Base-by-base conservation (phyloP, 2,888 invertebrate species). In the Rapana venosa region DNA sequence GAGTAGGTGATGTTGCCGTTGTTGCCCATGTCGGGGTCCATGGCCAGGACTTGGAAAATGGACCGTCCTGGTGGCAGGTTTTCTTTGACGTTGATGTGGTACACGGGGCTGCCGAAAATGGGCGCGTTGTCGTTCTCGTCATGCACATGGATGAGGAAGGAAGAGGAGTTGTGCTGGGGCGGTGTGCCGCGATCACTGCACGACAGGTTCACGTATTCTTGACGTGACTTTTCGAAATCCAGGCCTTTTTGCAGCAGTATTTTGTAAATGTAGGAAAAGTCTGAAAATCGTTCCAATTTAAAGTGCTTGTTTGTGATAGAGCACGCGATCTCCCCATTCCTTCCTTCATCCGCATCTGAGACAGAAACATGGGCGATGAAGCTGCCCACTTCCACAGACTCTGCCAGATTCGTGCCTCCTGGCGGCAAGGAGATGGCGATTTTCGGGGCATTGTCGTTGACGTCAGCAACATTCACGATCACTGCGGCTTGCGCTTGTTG, bases 291-390 rank as follows among this genome's bases (percentile, higher is more conserved):
- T 81, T 93, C 93, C 56, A 95, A 92, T 84, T 87, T 92, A 87
- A 95, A 95, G 66, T 93, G 92, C 35, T 92, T 90, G 81, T 93
- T 93, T 22, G 92, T 77, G 47, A 95, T 84, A 36, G 90, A 90
- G 91, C 95, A 95, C 6, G 90, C 89, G 2, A 95, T 93, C 66
- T 92, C 88, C 6, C 95, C 95, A 92, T 95, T 95, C 22, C 91
- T 90, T 1, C 94, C 95, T 87, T 92, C 92, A 91, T 95, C 94
- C 0, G 87, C 58, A 90, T 95, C 95, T 6, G 91, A 92, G 0
- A 99, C 98, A 0, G 98, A 98, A 11, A 99, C 98, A 11, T 98
- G 99, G 0, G 99, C 99, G 0, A 99, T 99, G 58, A 99, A 98
- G 66, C 98, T 98, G 58, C 98, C 98, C 95, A 98, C 98, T 89